Evolutionary conservation across 1,140 invertebrate genomes (phyloP), one percentile per base, ranked within the genome.

Genomic region (Littorina saxatilis): DNA sequence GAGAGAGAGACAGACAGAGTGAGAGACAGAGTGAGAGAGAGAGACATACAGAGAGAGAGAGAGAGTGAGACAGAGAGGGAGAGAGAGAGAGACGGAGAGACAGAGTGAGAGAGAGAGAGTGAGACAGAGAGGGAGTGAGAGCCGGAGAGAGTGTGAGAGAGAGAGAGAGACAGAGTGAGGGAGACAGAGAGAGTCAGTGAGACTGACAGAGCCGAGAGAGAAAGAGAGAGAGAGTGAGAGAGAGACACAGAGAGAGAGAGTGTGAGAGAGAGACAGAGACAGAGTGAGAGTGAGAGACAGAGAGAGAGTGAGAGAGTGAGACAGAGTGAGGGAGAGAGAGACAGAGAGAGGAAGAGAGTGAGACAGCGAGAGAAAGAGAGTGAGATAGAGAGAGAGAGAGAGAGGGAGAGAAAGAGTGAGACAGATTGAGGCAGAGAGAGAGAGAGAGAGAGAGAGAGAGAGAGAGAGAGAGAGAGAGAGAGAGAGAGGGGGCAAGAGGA

Each of bases 11-110:
- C 20, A 63, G 1, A 13, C 13, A 39, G 43, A 9, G 0, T 2
- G 23, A 43, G 43, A 13, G 32, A 20, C 27, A 32, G 20, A 68
- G 17, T 27, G 29, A 27, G 61, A 29, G 20, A 27, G 40, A 17
- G 4, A 79, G 37, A 58, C 13, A 32, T 23, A 47, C 3, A 70
- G 13, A 43, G 0, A 37, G 39, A 29, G 23, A 29, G 3, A 29
- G 4, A 43, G 2, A 70, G 0, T 72, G 11, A 52, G 40, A 47
- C 13, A 27, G 63, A 39, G n/a, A 68, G 23, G 23, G 27, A 50
- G 23, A 23, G 32, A 52, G n/a, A 35, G 74, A 76, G n/a, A 47
- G 39, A 52, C 39, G 50, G 74, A 76, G n/a, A 55, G 50, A 50
- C 27, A 61, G 50, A 55, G 50, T 23, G 75, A 35, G 13, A 74